Evolutionary conservation across 2,888 invertebrate species (phyloP), one percentile per base, ranked within the genome.

Genomic region (Choristoneura rosaceana): DNA sequence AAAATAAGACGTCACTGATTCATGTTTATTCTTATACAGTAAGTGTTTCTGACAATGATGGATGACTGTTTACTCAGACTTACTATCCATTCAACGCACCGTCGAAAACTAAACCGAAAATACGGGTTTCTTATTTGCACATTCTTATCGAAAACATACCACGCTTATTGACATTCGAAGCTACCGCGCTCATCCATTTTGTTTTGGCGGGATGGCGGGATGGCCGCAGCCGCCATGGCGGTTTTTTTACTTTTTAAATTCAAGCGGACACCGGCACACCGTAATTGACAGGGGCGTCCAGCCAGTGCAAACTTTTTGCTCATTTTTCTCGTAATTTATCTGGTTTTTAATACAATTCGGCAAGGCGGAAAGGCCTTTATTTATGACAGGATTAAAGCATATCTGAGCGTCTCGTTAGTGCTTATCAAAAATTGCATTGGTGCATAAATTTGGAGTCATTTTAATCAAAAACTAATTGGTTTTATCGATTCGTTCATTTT

Each of bases 221-320:
- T n/a, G n/a, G 67, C 70, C 76, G 67, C 74, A 34, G 70, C 74
- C 70, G 76, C 76, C 77, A 74, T 73, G 14, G 71, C 71, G 12
- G n/a, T 74, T 74, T 77, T 77, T 76, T 78, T 75, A 43, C 69
- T 77, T 82, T 85, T 82, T 80, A 65, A 77, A 77, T 62, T 77
- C 74, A 75, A 68, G 43, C 71, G 78, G 78, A 76, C 78, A 67
- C 79, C 76, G 82, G 79, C 76, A 59, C 78, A 59, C 78, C 76
- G 81, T 86, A 86, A 86, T 86, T 86, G 86, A 86, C 86, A 86
- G 84, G 80, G 79, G 79, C 83, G 82, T 82, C 84, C 82, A 74
- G 71, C 81, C 80, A 79, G 76, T 75, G 70, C 69, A 76, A 77
- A 81, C 79, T 84, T 83, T 84, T 78, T 75, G 74, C 63, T 76